Evolutionary conservation across 2,888 invertebrate genomes (phyloP).

Genomic region (Hydropsyche betteni): DNA sequence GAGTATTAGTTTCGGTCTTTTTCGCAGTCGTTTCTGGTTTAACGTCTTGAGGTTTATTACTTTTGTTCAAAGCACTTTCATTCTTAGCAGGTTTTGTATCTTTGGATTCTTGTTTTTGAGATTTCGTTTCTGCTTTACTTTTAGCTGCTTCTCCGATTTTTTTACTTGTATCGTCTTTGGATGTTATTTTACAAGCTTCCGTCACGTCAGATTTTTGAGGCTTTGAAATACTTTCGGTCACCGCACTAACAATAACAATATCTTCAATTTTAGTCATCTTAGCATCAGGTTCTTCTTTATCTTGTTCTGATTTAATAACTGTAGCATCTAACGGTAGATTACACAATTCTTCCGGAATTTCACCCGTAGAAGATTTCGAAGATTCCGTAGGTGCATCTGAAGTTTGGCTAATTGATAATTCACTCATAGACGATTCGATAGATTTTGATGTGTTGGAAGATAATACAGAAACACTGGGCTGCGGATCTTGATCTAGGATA

Average conservation of each 20-base stretch:
- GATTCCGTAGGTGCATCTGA: slow-evolving; percentile 35
- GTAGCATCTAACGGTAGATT: slow-evolving; percentile 20
- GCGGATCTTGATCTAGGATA: slow-evolving; percentile 12
- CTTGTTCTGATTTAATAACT: slow-evolving; percentile 7
- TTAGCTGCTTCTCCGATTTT: slow-evolving; percentile 20
- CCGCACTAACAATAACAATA: not conserved
- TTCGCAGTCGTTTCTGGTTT: slow-evolving; percentile 7
- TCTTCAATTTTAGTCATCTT: not conserved
- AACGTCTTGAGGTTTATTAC: slow-evolving; percentile 8
- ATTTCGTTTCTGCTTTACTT: not conserved
- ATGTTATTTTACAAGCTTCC: not conserved
- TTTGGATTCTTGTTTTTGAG: slow-evolving; percentile 19
- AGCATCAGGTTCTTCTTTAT: not conserved
- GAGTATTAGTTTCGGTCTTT: not conserved
- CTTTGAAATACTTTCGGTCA: not conserved
- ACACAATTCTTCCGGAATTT: slow-evolving; percentile 31
- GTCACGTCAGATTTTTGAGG: not conserved
- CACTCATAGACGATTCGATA: slow-evolving; percentile 34
- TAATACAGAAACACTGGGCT: not conserved
- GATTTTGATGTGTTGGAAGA: slow-evolving; percentile 17
- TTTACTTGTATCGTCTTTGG: slow-evolving; percentile 7
- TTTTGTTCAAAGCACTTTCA: not conserved
- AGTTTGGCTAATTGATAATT: slow-evolving; percentile 37
- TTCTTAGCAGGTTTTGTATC: slow-evolving; percentile 11
- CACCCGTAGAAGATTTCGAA: slow-evolving; percentile 24